Evolutionary conservation across 2,888 invertebrate genomes (phyloP).

Genomic region (Drosophila meridiana): DNA sequence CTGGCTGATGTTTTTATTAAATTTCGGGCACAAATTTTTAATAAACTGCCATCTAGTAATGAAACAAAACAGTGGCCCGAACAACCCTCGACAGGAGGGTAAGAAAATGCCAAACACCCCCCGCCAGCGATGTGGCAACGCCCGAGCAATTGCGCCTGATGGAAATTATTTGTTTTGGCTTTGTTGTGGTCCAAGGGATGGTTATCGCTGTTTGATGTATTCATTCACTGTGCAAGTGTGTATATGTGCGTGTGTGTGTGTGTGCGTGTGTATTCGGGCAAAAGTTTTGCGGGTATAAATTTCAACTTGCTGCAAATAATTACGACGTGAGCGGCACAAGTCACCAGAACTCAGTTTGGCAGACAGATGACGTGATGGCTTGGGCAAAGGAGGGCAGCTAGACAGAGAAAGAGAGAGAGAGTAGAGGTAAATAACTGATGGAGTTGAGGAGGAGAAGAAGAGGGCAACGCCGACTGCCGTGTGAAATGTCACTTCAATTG

Average conservation of each 20-base stretch:
- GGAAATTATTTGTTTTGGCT: constrained; percentile 70
- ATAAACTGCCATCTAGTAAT: constrained; percentile 74
- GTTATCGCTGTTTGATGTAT: constrained; percentile 65
- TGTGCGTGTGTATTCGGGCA: constrained; percentile 26
- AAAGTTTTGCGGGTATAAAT: constrained; percentile 64
- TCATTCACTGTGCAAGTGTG: constrained; percentile 52
- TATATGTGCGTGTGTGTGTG: neutral
- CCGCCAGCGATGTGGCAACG: constrained; percentile 20
- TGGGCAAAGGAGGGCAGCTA: too few species aligned
- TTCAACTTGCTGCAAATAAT: constrained; percentile 79
- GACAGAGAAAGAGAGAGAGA: too few species aligned
- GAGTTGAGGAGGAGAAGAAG: neutral
- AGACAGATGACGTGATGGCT: constrained; percentile 61
- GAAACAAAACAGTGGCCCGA: constrained; percentile 21
- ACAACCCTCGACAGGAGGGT: constrained; percentile 21
- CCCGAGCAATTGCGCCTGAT: constrained; percentile 62
- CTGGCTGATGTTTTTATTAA: constrained; percentile 75
- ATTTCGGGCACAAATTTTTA: constrained; percentile 72
- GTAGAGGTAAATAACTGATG: neutral
- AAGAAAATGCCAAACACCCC: constrained; percentile 1
- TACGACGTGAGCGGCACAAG: constrained; percentile 69
- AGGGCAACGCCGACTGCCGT: constrained; percentile 29
- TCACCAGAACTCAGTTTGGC: constrained; percentile 56
- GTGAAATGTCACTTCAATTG: constrained; percentile 78
- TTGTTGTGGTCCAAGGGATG: constrained; percentile 55